A percentile compares a stretch with the other conserved stretches of the same genome.
These are phyloP conservation scores for Slavum lentiscoides DNA, from an alignment of 2,888 invertebrate species.

Conservation along the genomic window DNA sequence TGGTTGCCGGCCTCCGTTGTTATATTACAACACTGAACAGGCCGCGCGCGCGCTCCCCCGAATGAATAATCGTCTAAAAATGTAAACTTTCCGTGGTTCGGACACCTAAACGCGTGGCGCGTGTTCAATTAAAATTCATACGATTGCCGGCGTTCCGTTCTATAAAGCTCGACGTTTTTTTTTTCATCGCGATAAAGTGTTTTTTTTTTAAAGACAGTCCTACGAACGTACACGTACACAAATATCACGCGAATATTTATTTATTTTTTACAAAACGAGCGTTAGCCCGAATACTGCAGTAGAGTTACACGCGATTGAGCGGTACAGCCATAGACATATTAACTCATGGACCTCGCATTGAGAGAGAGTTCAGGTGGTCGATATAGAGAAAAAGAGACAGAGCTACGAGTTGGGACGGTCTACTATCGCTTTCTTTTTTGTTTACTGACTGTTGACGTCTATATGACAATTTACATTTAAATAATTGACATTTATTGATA, in stretches of 20 bases:
- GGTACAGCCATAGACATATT: too few species aligned
- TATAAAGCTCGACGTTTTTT: background rate
- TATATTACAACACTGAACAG: background rate
- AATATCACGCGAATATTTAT: background rate
- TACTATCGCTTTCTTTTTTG: too few species aligned
- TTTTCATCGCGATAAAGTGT: constrained; percentile 1
- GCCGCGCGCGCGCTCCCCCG: background rate
- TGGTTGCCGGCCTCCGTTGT: background rate
- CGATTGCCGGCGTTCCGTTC: background rate
- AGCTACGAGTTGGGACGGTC: too few species aligned
- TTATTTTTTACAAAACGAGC: too few species aligned
- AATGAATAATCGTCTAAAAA: constrained; percentile 20
- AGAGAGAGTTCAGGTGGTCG: too few species aligned
- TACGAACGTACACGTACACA: background rate
- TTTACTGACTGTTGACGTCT: too few species aligned
- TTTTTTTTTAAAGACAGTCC: background rate
- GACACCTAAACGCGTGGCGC: constrained; percentile 37
- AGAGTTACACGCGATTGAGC: too few species aligned
- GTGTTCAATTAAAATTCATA: constrained; percentile 7
- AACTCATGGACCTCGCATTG: too few species aligned
- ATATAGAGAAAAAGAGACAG: too few species aligned
- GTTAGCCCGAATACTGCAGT: too few species aligned
- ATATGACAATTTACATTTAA: too few species aligned
- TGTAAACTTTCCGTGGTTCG: constrained; percentile 12
- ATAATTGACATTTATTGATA: too few species aligned